phyloP scores from a whole-genome alignment of 1,140 invertebrate genomes.

The Octopus sinensis region DNA sequence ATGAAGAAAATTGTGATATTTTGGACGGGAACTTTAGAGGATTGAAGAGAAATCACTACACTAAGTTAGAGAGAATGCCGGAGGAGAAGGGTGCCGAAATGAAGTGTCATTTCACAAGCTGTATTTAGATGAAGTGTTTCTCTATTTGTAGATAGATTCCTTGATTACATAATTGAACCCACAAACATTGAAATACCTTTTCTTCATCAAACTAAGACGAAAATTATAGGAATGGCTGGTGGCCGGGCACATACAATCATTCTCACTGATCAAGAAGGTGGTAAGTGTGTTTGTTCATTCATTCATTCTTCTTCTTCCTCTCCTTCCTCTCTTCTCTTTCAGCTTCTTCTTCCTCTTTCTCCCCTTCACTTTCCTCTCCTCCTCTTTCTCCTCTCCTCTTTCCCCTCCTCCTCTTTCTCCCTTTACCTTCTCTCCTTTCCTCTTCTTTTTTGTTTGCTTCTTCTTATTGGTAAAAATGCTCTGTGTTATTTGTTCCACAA shows the following conservation, averaged over 20 bases:
- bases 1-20: not conserved
- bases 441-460: slow-evolving; percentile 18
- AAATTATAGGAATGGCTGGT: slow-evolving; percentile 68
- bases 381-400: slow-evolving; percentile 7
- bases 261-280: slow-evolving; percentile 72
- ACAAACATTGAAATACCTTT: slow-evolving; percentile 75
- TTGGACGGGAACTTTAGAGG: not conserved
- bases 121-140: slow-evolving; percentile 1
- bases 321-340: slow-evolving; percentile 11
- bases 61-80: not conserved
- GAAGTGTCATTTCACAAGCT: too few species aligned
- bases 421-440: slow-evolving; percentile 15
- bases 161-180: slow-evolving; percentile 73
- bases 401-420: slow-evolving; percentile 2
- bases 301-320: not conserved
- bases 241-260: slow-evolving; percentile 84
- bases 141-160: slow-evolving; percentile 61
- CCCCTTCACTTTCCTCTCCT: slow-evolving; percentile 9
- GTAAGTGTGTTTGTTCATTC: slow-evolving; percentile 32
- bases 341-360: slow-evolving; percentile 18
- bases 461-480: too few species aligned
- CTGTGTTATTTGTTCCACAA: too few species aligned
- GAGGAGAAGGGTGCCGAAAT: too few species aligned
- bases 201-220: slow-evolving; percentile 53
- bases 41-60: not conserved